Conservation (phyloP, 2,888 invertebrate species). For the Sthenelais limicola region DNA sequence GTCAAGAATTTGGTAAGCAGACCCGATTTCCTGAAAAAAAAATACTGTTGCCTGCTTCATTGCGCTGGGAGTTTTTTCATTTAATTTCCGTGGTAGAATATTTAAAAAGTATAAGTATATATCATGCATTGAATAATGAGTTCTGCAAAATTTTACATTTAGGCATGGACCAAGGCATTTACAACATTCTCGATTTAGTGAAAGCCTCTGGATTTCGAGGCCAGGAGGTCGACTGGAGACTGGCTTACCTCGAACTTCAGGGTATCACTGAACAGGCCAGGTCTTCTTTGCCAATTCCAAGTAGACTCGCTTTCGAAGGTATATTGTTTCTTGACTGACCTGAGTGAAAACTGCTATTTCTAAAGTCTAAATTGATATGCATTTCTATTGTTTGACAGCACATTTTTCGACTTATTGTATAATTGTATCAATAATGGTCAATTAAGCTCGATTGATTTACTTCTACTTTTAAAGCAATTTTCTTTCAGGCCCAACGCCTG, state of each 20-base stretch:
- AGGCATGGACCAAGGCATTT: slow-evolving; percentile 55
- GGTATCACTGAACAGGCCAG: slow-evolving; percentile 29
- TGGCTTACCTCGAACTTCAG: slow-evolving; percentile 61
- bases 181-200: slow-evolving; percentile 61
- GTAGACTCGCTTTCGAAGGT: slow-evolving; percentile 30
- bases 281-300: slow-evolving; percentile 29
- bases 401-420: neutral
- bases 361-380: neutral
- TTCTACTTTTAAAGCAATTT: too few relatives aligned
- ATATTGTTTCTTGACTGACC: neutral
- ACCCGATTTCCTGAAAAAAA: too few relatives aligned
- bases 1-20: slow-evolving; percentile 64
- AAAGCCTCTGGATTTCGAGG: slow-evolving; percentile 52
- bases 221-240: slow-evolving; percentile 64
- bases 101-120: too few relatives aligned
- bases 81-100: too few relatives aligned
- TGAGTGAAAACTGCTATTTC: neutral
- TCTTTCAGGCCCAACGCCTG: slow-evolving; percentile 29
- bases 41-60: too few relatives aligned
- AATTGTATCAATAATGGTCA: too few relatives aligned
- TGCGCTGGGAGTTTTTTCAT: too few relatives aligned
- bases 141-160: slow-evolving; percentile 34
- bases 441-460: too few relatives aligned
- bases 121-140: too few relatives aligned
- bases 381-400: too few relatives aligned